Percentiles rank a stretch among this genome's conserved stretches.
phyloP scores from a whole-genome alignment of 2,888 invertebrate species.

The Didymodactylos carnosus region DNA sequence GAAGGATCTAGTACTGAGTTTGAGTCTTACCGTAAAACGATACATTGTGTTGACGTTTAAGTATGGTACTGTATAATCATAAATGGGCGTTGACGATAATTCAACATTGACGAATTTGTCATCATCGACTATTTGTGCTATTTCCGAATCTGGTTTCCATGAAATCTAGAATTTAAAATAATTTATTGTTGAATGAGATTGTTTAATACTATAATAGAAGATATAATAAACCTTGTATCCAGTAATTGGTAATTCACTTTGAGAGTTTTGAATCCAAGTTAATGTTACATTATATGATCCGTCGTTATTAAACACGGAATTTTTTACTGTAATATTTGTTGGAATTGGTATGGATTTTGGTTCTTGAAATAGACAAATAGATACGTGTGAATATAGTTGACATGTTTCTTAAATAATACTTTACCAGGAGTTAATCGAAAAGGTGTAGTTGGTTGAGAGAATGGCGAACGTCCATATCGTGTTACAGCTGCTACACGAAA shows the following conservation, averaged over 20 bases:
- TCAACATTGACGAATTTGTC: too few relatives aligned
- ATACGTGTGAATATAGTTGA: not conserved
- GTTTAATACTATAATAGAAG: too few relatives aligned
- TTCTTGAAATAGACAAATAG: not conserved
- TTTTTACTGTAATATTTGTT: not conserved
- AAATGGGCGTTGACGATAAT: too few relatives aligned
- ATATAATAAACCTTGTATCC: not conserved
- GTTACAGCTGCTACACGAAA: conserved; percentile 30
- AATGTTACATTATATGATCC: not conserved
- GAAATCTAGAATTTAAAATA: not conserved
- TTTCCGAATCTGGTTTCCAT: not conserved
- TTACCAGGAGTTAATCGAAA: not conserved
- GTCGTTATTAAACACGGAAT: not conserved
- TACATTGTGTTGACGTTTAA: too few relatives aligned
- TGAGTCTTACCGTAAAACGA: too few relatives aligned
- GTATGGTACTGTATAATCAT: too few relatives aligned
- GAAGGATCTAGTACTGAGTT: too few relatives aligned
- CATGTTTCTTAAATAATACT: not conserved
- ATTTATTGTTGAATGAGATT: not conserved
- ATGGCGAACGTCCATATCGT: conserved; percentile 26
- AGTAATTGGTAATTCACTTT: not conserved
- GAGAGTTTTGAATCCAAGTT: not conserved
- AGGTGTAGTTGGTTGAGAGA: conserved; percentile 21
- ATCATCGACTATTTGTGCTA: too few relatives aligned
- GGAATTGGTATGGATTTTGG: not conserved